These are phyloP conservation scores for Ricordea florida DNA, from an alignment of 92 coral and sea anemone genomes.

Conservation along the genomic window DNA sequence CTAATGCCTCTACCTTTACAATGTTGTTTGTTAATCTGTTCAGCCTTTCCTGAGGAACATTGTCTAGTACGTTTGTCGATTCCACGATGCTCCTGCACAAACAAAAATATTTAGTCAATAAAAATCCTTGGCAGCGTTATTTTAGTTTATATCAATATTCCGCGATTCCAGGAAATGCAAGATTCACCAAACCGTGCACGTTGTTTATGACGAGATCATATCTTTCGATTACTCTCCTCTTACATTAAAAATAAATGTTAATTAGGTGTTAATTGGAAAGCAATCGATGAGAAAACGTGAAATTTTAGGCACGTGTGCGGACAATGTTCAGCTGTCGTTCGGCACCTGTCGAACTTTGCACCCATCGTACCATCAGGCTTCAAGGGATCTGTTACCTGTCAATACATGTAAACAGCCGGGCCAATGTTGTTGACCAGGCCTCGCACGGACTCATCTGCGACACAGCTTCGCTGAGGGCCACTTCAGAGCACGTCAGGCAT, in stretches of 20 bases:
- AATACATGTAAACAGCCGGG: conserved; percentile 84
- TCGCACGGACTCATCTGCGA: conserved; percentile 99
- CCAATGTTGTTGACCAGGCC: conserved; percentile 96
- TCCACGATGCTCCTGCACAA: conserved; percentile 82
- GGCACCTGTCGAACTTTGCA: too few species aligned
- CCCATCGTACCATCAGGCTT: too few species aligned
- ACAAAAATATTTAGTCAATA: too few species aligned
- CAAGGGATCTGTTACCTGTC: conserved; percentile 62
- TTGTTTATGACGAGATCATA: too few species aligned
- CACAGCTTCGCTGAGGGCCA: conserved; percentile 95
- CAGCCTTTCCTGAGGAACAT: conserved; percentile 78
- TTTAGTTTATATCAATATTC: background rate
- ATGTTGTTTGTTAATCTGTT: conserved; percentile 82
- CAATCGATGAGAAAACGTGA: too few species aligned
- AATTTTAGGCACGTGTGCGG: too few species aligned
- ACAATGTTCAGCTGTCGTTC: too few species aligned
- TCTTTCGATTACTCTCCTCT: too few species aligned
- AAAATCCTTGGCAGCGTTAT: too few species aligned
- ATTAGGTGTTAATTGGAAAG: too few species aligned
- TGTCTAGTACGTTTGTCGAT: conserved; percentile 67
- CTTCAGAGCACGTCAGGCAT: conserved; percentile 91
- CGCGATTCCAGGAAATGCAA: background rate
- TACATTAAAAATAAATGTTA: too few species aligned
- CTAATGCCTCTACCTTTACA: conserved; percentile 81
- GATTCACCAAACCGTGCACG: too few species aligned